Percentiles rank a stretch among this genome's conserved stretches.
phyloP scores from a whole-genome alignment of 2,888 invertebrate genomes.

The Drosophila paramelanica region DNA sequence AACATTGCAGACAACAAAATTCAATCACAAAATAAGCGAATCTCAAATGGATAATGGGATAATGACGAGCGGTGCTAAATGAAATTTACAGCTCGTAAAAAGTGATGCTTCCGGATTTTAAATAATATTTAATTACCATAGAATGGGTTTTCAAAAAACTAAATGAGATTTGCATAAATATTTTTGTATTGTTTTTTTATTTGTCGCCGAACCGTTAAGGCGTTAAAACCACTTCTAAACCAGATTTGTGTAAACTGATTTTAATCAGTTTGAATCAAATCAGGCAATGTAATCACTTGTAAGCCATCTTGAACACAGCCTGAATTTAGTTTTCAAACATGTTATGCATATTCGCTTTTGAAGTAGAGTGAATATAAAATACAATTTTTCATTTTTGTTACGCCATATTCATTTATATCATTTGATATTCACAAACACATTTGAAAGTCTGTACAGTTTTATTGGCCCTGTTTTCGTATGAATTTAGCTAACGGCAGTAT shows the following conservation, averaged over 20 bases:
- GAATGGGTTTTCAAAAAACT: neutral
- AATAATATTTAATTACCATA: conserved; percentile 6
- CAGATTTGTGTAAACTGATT: neutral
- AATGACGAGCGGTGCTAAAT: conserved; percentile 15
- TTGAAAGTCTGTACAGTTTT: neutral
- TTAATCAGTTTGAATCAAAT: neutral
- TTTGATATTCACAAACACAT: conserved; percentile 14
- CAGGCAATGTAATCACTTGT: neutral
- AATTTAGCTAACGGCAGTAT: neutral
- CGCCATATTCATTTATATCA: conserved; percentile 12
- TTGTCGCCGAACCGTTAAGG: too few relatives aligned
- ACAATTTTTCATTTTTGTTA: neutral
- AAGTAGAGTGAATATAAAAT: neutral
- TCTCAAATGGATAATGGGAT: conserved; percentile 9
- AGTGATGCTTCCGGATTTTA: conserved; percentile 21
- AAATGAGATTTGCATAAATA: neutral
- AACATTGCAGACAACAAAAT: conserved; percentile 11
- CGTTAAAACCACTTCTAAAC: neutral
- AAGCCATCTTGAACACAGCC: neutral
- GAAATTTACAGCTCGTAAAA: conserved; percentile 41
- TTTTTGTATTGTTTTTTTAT: neutral
- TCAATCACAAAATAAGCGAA: neutral
- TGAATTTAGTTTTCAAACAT: neutral
- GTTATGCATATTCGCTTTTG: too few relatives aligned
- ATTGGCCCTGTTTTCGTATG: neutral